phyloP scores from a whole-genome alignment of 30 jellyfish, hydroid and myxozoan species.

The Rhopilema esculentum region DNA sequence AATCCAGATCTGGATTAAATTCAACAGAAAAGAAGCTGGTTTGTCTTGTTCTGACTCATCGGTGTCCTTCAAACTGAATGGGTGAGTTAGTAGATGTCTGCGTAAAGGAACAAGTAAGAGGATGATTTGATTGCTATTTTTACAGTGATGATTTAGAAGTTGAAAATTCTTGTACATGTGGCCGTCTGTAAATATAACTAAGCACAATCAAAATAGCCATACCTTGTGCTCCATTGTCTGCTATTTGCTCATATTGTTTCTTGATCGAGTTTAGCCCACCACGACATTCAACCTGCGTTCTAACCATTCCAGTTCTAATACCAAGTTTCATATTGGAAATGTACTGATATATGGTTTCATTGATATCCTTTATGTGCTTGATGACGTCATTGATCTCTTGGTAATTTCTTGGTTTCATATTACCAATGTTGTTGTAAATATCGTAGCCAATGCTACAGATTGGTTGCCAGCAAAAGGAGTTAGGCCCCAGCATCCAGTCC shows the following conservation, averaged over 20 bases:
- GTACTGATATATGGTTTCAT: constrained; percentile 68
- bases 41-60: no score
- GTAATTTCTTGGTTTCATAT: constrained; percentile 70
- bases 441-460: constrained; percentile 78
- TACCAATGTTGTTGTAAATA: constrained; percentile 68
- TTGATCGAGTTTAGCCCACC: constrained; percentile 90
- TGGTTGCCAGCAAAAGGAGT: constrained; percentile 89
- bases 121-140: no score
- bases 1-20: no score
- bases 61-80: no score
- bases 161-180: no score
- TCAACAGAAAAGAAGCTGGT: no score
- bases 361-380: constrained; percentile 65
- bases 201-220: no score
- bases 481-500: constrained; percentile 95
- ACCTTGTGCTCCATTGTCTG: constrained; percentile 86
- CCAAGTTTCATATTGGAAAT: constrained; percentile 89
- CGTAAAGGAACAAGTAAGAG: no score
- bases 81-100: no score
- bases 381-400: constrained; percentile 69
- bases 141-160: no score
- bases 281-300: constrained; percentile 82
- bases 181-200: no score
- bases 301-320: constrained; percentile 84
- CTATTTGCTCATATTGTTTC: constrained; percentile 46